A percentile compares a stretch with the other conserved stretches of the same genome.
phyloP scores from a whole-genome alignment of 2,888 invertebrate genomes.

The Galerucella calmariensis region DNA sequence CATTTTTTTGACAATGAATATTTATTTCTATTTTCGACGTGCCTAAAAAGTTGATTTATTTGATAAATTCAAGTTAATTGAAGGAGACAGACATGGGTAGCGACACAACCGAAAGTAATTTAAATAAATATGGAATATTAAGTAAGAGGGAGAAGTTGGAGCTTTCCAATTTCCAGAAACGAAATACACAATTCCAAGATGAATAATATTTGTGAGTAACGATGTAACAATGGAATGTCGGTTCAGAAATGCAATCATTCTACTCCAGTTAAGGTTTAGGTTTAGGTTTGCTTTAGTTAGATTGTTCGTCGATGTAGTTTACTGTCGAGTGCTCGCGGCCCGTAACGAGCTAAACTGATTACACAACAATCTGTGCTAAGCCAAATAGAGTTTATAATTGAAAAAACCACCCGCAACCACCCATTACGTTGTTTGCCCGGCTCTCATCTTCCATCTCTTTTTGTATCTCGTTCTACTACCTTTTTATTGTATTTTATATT shows the following conservation, averaged over 20 bases:
- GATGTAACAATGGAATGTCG: conserved; percentile 52
- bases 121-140: conserved; percentile 57
- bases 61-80: conserved; percentile 19
- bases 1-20: background rate
- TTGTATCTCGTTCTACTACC: conserved; percentile 44
- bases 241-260: conserved; percentile 66
- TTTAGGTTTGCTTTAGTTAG: conserved; percentile 67
- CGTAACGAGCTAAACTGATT: conserved; percentile 67
- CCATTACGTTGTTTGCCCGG: conserved; percentile 41
- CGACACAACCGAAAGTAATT: conserved; percentile 46
- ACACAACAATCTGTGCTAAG: conserved; percentile 67
- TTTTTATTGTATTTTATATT: conserved; percentile 42
- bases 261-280: conserved; percentile 68
- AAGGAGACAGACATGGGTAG: conserved; percentile 16
- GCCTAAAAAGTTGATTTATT: background rate
- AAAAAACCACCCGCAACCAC: conserved; percentile 63
- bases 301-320: conserved; percentile 65
- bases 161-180: conserved; percentile 37
- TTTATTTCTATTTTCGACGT: background rate
- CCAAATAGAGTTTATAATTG: conserved; percentile 68
- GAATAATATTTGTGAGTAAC: conserved; percentile 60
- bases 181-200: conserved; percentile 51
- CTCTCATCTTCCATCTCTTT: conserved; percentile 44
- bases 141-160: conserved; percentile 47
- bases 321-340: conserved; percentile 65